These are phyloP conservation scores for Elmis aenea DNA, from an alignment of 2,888 invertebrate species.

Conservation along the genomic window DNA sequence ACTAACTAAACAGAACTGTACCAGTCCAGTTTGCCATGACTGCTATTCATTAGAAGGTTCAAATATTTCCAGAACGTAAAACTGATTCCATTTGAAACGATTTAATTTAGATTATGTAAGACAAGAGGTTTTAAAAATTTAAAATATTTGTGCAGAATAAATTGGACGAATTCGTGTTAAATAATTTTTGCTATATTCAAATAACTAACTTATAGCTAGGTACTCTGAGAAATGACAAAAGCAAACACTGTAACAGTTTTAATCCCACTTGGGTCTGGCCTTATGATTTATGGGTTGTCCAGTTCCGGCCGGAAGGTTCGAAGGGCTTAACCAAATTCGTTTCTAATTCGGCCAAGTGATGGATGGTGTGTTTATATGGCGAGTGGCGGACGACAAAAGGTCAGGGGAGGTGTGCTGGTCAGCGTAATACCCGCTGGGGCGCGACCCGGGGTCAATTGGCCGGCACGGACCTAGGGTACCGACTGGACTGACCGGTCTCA, in stretches of 20 bases:
- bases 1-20: too few species aligned
- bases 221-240: neutral
- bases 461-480: conserved; percentile 33
- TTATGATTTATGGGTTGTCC: conserved; percentile 27
- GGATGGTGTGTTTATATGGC: conserved; percentile 48
- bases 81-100: too few species aligned
- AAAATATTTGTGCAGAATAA: too few species aligned
- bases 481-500: conserved; percentile 31
- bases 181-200: too few species aligned
- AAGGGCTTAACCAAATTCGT: conserved; percentile 36
- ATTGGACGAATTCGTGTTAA: too few species aligned
- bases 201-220: too few species aligned
- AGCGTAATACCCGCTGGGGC: conserved; percentile 43
- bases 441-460: conserved; percentile 47
- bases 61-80: too few species aligned
- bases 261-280: conserved; percentile 13
- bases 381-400: conserved; percentile 47
- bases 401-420: conserved; percentile 48
- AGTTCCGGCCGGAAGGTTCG: conserved; percentile 23
- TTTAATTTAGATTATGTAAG: too few species aligned
- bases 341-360: conserved; percentile 43
- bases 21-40: too few species aligned
- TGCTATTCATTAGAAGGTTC: too few species aligned
- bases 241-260: conserved; percentile 1
- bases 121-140: too few species aligned